Conservation (phyloP, 2,888 invertebrate genomes). For the Ophion obscuratus region DNA sequence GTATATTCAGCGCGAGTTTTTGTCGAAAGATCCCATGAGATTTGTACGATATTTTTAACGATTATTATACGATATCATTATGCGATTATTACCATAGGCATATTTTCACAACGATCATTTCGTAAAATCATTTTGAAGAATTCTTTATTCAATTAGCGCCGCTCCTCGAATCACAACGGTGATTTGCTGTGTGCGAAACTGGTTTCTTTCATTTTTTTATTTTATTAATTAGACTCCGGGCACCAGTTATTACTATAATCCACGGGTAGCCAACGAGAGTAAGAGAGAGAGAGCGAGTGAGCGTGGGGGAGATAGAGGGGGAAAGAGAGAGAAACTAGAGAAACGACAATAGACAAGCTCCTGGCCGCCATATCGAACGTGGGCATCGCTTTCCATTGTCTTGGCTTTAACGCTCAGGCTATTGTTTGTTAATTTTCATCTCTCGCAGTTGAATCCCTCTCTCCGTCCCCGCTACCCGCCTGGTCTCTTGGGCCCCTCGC, state of each 20-base stretch:
- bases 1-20: neutral
- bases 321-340: slow-evolving; percentile 13
- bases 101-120: neutral
- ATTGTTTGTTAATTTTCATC: slow-evolving; percentile 66
- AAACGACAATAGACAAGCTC: slow-evolving; percentile 47
- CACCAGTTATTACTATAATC: slow-evolving; percentile 27
- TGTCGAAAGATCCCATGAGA: neutral
- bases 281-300: neutral
- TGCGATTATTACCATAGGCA: neutral
- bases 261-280: neutral
- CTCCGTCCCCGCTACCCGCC: neutral
- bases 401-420: slow-evolving; percentile 61
- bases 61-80: neutral
- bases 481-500: neutral
- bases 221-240: slow-evolving; percentile 27
- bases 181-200: neutral
- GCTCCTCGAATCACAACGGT: neutral
- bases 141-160: slow-evolving; percentile 3
- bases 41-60: neutral
- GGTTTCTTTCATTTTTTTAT: slow-evolving; percentile 19
- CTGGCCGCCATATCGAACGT: slow-evolving; percentile 63
- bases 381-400: slow-evolving; percentile 65
- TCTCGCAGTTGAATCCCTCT: slow-evolving; percentile 20
- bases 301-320: slow-evolving; percentile 1
- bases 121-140: slow-evolving; percentile 7